These are phyloP conservation scores for Galleria mellonella DNA, from an alignment of 1,140 invertebrate species.

Conservation along the genomic window DNA sequence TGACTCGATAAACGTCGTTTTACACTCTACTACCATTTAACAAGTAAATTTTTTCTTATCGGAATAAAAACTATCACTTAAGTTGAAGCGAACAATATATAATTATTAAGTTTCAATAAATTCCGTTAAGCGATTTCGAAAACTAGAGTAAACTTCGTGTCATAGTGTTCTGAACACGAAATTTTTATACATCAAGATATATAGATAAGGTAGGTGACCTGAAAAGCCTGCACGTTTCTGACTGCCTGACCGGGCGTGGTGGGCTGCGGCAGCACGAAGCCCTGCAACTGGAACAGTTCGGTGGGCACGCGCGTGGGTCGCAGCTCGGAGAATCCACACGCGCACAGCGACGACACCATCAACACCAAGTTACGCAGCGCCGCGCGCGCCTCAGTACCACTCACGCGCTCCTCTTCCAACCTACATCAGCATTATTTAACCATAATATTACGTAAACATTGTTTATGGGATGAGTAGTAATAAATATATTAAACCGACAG, in stretches of 20 bases:
- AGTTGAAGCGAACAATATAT: no score
- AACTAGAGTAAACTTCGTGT: no score
- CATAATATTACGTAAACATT: not conserved
- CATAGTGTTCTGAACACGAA: no score
- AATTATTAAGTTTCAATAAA: no score
- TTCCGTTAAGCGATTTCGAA: no score
- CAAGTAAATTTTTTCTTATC: no score
- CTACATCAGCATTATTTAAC: slow-evolving; percentile 12
- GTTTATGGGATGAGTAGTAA: no score
- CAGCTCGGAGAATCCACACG: slow-evolving; percentile 93
- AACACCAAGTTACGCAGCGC: slow-evolving; percentile 94
- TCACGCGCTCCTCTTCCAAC: slow-evolving; percentile 78
- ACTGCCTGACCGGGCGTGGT: slow-evolving; percentile 91
- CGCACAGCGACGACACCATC: slow-evolving; percentile 94
- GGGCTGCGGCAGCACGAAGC: slow-evolving; percentile 93
- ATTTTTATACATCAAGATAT: not conserved
- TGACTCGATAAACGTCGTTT: no score
- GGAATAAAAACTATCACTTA: no score
- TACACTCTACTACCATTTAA: no score
- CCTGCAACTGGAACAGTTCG: slow-evolving; percentile 94
- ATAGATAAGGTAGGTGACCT: slow-evolving; percentile 73
- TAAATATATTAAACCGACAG: no score
- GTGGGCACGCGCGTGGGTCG: slow-evolving; percentile 89
- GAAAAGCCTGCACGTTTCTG: slow-evolving; percentile 95
- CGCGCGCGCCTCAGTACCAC: slow-evolving; percentile 86